Evolutionary conservation across 1,140 invertebrate species (phyloP), one percentile per base, ranked within the genome.

Genomic region (Eupeodes corollae): DNA sequence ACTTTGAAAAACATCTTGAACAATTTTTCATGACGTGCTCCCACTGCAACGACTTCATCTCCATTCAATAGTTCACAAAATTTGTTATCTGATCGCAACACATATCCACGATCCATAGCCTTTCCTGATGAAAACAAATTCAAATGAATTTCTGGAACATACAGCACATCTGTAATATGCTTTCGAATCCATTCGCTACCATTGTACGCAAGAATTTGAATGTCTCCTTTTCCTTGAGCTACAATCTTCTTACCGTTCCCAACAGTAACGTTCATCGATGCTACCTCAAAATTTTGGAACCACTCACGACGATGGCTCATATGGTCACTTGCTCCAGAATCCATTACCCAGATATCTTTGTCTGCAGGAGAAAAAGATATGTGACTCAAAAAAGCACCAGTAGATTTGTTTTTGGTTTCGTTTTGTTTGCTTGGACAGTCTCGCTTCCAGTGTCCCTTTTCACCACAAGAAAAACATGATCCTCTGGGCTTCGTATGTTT

Each of bases 91-190:
- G 53, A 40, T 15, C 56, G 50, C 46, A 55, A 43, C 11, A 61
- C 52, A 6, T 53, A 46, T 14, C 46, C 18, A 15, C 57, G 53
- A 42, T 56, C 56, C 19, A 51, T 51, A 2, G 56, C 56, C 14
- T 47, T 54, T 10, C 47, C 55, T 8, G 56, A 51, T 44, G 57
- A 61, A 44, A 58, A 59, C 10, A 62, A 42, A 51, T 64, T 58
- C 35, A 35, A 32, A 40, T 18, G 18, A 14, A 48, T 15, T 49
- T 47, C 47, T 18, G 53, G 51, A 40, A 62, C 56, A 21, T 52
- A 52, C 5, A 56, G 30, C 13, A 62, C 53, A 31, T 56, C 41
- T 8, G 49, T 49, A 19, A 58, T 52, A 15, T 21, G 41, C 16
- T 52, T 51, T 15, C 33, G 21, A 0, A 33, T 15, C 52, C 52